Base-by-base conservation (phyloP, 2,797 vertebrate species). In the Hoplostethus mediterraneus region DNA sequence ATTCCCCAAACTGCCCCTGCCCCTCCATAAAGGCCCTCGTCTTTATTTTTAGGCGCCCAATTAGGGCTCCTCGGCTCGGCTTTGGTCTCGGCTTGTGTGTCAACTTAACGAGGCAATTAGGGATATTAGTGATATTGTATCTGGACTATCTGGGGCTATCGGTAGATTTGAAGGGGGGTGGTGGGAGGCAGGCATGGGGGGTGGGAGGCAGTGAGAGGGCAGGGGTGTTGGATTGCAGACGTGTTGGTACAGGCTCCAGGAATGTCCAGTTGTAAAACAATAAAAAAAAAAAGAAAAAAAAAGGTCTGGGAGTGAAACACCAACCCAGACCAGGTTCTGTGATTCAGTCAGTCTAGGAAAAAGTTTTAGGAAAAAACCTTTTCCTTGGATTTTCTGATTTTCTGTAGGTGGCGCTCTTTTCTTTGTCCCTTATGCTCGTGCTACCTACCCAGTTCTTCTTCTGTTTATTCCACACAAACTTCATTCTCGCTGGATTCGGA, bases 11-110 rank as follows among this genome's bases (percentile, higher is more conserved):
- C 90, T 88, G 80, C 85, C 79, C 83, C 90, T 88, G 80, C 85
- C 79, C 83, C 82, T 73, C 81, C 71, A 86, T 92, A 91, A 92
- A 92, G 89, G 81, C 83, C 85, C 84, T 84, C 84, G 83, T 78
- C 86, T 89, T 89, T 87, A 83, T 91, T 90, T 92, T 90, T 89
- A 91, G 90, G 85, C 87, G 89, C 90, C 90, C 93, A 93, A 93
- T 93, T 91, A 93, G 88, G 84, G 86, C 21, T 75, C 73, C 84
- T 66, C 82, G 88, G 90, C 87, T 89, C 79, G 68, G 79, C 81
- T 67, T 67, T 40, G 55, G 79, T 69, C 68, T 77, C 71, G 85
- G 87, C 86, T 91, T 79, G 87, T 91, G 87, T 90, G 89, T 92
- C 83, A 85, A 78, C 89, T 93, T 94, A 93, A 92, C 87, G 87